Base-by-base conservation (phyloP, 2,797 vertebrate species). In the Cryptoblepharus egeriae region DNA sequence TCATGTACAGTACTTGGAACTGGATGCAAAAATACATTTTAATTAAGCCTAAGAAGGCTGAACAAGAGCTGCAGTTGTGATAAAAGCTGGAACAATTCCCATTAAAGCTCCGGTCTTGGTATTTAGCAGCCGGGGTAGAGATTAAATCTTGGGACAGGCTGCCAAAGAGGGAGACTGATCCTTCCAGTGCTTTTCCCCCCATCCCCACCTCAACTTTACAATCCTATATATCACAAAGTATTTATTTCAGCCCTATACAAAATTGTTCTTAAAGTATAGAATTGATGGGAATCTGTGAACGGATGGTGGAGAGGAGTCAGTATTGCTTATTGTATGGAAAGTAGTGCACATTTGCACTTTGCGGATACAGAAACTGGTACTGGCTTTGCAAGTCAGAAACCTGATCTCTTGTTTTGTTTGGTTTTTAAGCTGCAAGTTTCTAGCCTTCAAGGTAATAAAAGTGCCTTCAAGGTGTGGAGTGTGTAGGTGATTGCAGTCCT, bases 71-170 rank as follows among this genome's bases (percentile, higher is more conserved):
- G 12, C 32, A 58, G 12, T 68, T 67, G 61, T 42, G 55, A 76
- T 49, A n/a, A 76, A 69, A 37, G 65, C 24, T 70, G 74, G 74
- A 76, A 64, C 45, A 12, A 26, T 83, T 72, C 58, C 75, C 57
- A 57, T 63, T 64, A 71, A 83, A 52, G 28, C 30, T 77, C 67
- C 52, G 20, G 18, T 64, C 68, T 35, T 77, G 67, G 58, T 39
- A 57, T n/a, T 72, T 26, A 77, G 68, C 32, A 83, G 68, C 28
- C 32, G 61, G 49, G 67, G 20, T 77, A 58, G 61, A 11, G 49
- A 72, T 72, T 57, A 55, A 77, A 64, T 83, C 26, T 77, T 39
- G 8, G 28, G 65, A 75, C 26, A 30, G 30, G 65, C 39, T 82
- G 63, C 37, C 73, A 49, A 60, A 10, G 20, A 13, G n/a, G 28